A percentile compares a stretch with the other conserved stretches of the same genome.
Evolutionary conservation across 2,113 vertebrate species (phyloP).

Genomic region (Chinchilla lanigera): DNA sequence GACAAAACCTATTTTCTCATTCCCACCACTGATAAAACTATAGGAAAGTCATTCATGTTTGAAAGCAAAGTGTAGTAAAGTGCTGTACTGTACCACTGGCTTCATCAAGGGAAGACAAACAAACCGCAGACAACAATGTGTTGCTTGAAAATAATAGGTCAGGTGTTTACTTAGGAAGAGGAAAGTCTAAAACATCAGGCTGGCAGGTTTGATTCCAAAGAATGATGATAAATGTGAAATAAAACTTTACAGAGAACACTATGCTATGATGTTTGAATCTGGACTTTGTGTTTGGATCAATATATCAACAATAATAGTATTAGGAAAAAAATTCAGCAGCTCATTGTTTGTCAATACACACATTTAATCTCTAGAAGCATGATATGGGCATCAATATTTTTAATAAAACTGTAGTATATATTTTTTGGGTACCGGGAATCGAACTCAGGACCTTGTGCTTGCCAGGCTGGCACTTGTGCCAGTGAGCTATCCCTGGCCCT

Average conservation of each 20-base stretch:
- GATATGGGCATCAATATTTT: background rate
- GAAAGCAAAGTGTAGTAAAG: conserved; percentile 59
- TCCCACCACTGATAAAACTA: conserved; percentile 47
- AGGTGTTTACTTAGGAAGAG: conserved; percentile 53
- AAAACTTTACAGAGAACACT: background rate
- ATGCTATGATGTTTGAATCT: background rate
- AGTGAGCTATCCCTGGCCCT: too few species aligned
- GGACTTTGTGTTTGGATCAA: background rate
- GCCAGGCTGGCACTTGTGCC: too few species aligned
- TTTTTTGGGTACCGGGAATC: too few species aligned
- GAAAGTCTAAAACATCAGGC: background rate
- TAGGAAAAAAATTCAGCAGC: background rate
- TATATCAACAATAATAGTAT: background rate
- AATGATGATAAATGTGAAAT: conserved; percentile 2
- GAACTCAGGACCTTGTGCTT: too few species aligned
- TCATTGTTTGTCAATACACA: background rate
- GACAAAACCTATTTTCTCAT: conserved; percentile 71
- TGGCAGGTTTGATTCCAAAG: background rate
- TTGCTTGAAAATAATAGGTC: conserved; percentile 53
- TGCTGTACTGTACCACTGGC: background rate
- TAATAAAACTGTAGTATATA: background rate
- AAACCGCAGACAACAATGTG: background rate
- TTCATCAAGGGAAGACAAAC: conserved; percentile 62
- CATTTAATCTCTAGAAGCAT: background rate
- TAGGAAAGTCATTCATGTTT: conserved; percentile 60